These are phyloP conservation scores for Helarctos malayanus DNA, from an alignment of 2,797 vertebrate genomes.

Conservation along the genomic window DNA sequence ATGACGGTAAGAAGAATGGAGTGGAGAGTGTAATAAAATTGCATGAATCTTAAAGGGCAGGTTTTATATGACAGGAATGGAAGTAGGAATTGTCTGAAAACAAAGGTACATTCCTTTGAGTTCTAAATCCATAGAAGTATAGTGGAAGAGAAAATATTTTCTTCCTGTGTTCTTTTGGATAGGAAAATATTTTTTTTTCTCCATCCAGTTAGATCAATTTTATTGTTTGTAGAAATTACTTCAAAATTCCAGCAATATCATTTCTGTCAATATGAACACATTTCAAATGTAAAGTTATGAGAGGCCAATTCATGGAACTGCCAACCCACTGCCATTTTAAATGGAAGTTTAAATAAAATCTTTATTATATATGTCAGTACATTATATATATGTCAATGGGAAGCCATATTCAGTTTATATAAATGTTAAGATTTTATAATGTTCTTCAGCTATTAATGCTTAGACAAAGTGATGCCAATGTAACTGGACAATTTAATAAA, in stretches of 20 bases:
- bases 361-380: neutral
- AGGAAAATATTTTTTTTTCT: slow-evolving; percentile 19
- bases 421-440: slow-evolving; percentile 44
- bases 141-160: neutral
- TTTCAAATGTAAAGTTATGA: slow-evolving; percentile 21
- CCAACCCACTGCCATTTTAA: slow-evolving; percentile 21
- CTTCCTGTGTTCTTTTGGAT: neutral
- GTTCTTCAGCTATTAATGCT: slow-evolving; percentile 21
- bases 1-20: neutral
- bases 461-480: neutral
- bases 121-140: neutral
- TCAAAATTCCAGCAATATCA: neutral
- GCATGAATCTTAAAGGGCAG: neutral
- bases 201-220: neutral
- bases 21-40: neutral
- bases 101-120: neutral
- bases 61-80: neutral
- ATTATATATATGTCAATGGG: neutral
- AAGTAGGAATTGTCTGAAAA: neutral
- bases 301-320: neutral
- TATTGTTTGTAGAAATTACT: slow-evolving; percentile 20
- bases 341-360: slow-evolving; percentile 24
- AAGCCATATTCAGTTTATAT: neutral
- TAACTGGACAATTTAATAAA: slow-evolving; percentile 6
- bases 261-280: slow-evolving; percentile 2